Base-by-base conservation (phyloP, 2,113 vertebrate species). In the Rhynchomys soricoides region DNA sequence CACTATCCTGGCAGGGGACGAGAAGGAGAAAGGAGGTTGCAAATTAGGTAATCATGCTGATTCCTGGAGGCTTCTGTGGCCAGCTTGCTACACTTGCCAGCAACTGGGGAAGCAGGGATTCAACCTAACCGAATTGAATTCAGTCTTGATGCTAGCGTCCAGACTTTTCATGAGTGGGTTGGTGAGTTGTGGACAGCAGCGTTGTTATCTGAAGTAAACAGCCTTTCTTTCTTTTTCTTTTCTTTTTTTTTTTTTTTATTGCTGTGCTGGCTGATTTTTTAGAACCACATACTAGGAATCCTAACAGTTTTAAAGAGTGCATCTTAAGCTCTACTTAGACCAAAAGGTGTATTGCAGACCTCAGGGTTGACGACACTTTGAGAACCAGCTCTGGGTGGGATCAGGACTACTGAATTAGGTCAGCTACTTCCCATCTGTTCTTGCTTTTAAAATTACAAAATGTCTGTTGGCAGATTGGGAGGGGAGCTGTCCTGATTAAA, bases 331-430 rank as follows among this genome's bases (percentile, higher is more conserved):
- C 19, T 93, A 1, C 74, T 97, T 82, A 79, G n/a, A 26, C 45
- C 55, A 87, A 29, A 70, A 77, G 70, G 34, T 34, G 34, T 74
- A 19, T 55, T 43, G 66, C 43, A 19, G 43, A 81, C 90, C 43
- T 94, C 34, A 21, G 24, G 19, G 83, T 81, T 90, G 89, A 68
- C 43, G 48, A 50, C 22, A 43, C 57, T 88, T 92, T 86, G 79
- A 95, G 96, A 90, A 90, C 29, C 70, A 87, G 17, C 68, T 97
- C 90, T 93, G 77, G 40, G 17, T 79, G 45, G 43, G 12, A 70
- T 66, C 45, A 90, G 50, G 86, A 50, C 12, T 17, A 22, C 93
- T 94, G 3, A 81, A 0, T 78, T 90, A 37, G 45, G 79, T 81
- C 48, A 55, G 22, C 66, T 91, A 1, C 78, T 94, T 94, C 13